Percentiles rank a stretch among this genome's conserved stretches.
Evolutionary conservation across 2,113 vertebrate species (phyloP).

Genomic region (Tenebrosternarchus preto): DNA sequence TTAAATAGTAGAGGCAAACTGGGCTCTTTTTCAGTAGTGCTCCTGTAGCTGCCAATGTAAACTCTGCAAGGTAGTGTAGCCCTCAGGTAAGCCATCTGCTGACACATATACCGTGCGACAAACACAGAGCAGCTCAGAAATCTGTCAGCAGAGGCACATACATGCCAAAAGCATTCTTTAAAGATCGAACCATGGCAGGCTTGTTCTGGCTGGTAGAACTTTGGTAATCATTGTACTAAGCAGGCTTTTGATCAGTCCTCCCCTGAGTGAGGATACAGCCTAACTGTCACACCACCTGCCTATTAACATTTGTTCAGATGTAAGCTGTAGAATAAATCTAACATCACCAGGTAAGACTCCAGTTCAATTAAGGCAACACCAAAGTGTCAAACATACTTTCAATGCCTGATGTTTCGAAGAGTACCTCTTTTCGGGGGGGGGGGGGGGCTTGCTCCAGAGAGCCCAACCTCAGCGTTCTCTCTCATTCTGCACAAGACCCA

Average conservation of each 20-base stretch:
- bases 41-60: slow-evolving; percentile 51
- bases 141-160: background rate
- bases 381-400: slow-evolving; percentile 35
- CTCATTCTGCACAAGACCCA: background rate
- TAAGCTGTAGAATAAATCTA: slow-evolving; percentile 45
- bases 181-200: background rate
- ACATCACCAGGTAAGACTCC: slow-evolving; percentile 43
- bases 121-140: background rate
- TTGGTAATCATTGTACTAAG: slow-evolving; percentile 26
- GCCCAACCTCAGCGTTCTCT: slow-evolving; percentile 21
- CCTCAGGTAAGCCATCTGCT: slow-evolving; percentile 50
- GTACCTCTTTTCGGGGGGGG: background rate
- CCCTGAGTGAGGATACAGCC: slow-evolving; percentile 15
- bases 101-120: slow-evolving; percentile 12
- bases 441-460: background rate
- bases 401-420: slow-evolving; percentile 28
- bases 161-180: slow-evolving; percentile 20
- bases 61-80: slow-evolving; percentile 41
- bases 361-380: slow-evolving; percentile 48
- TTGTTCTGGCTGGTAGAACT: slow-evolving; percentile 24
- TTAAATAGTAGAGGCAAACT: slow-evolving; percentile 61
- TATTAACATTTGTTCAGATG: slow-evolving; percentile 30
- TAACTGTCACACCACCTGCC: slow-evolving; percentile 25
- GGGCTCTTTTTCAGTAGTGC: slow-evolving; percentile 46
- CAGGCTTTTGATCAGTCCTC: slow-evolving; percentile 33